Base-by-base conservation (phyloP, 2,113 vertebrate species). In the Mystacornis crossleyi region DNA sequence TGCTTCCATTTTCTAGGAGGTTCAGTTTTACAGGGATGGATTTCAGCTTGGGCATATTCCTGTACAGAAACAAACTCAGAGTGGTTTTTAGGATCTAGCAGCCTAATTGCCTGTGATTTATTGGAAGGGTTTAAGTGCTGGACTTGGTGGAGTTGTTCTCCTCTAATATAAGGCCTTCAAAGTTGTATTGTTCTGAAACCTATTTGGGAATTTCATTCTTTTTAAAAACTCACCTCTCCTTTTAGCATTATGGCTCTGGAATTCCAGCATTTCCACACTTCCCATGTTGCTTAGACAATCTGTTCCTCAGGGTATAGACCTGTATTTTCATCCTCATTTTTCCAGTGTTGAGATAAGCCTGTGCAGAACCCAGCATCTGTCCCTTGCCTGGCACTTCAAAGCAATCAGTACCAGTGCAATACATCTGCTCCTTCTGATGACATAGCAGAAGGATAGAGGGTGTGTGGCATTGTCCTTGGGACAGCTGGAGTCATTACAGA, bases 381-480 rank as follows among this genome's bases (percentile, higher is more conserved):
- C 47, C 82, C 48, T 53, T 42, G 48, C 15, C 58, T 86, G 40
- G 50, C 25, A 14, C 34, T 71, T 58, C 38, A 81, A 38, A 86
- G 47, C 55, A 81, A 72, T 50, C 62, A 81, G 54, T 14, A 14
- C 14, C 19, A 33, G 34, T 2, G 3, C 36, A 51, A 23, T 78
- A 2, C 64, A 45, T 81, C 71, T 88, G 70, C 72, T 84, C 34
- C 79, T 91, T n/a, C 62, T 80, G 53, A 33, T 33, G 89, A 3
- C 4, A 14, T 1, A 55, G 81, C 77, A 82, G 71, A 38, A 74
- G 74, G 89, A 50, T 40, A 6, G 10, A 14, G 71, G 26, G 31
- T 26, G 34, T 81, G 57, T 96, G 94, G 86, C 90, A 74, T 45
- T 96, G 92, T 92, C 95, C 93, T 94, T 86, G 85, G 83, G 96